A percentile compares a stretch with the other conserved stretches of the same genome.
phyloP scores from a whole-genome alignment of 2,888 invertebrate species.

The Julus scanicus region DNA sequence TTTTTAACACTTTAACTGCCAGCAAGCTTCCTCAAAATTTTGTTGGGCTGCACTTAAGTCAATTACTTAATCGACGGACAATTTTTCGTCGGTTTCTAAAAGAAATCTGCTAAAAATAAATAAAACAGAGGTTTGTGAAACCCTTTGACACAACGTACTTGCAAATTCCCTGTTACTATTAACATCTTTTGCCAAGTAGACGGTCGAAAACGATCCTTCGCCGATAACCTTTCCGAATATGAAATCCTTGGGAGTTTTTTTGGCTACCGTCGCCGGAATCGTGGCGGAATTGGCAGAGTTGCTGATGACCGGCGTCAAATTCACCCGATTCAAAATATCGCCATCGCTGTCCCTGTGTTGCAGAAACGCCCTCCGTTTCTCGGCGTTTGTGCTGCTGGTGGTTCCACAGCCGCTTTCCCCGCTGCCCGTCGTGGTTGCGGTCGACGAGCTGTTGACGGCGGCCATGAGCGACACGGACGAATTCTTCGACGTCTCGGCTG shows the following conservation, averaged over 20 bases:
- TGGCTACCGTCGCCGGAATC: slow-evolving; percentile 63
- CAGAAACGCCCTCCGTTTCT: slow-evolving; percentile 12
- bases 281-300: not conserved
- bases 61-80: too few species aligned
- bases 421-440: not conserved
- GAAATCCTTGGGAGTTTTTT: slow-evolving; percentile 86
- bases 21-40: too few species aligned
- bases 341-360: not conserved
- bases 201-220: slow-evolving; percentile 97
- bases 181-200: slow-evolving; percentile 63
- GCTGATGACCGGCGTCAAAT: not conserved
- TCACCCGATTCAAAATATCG: not conserved
- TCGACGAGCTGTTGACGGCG: not conserved
- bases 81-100: too few species aligned
- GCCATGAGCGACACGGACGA: not conserved
- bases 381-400: not conserved
- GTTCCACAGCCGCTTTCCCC: not conserved
- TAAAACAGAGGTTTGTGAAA: too few species aligned
- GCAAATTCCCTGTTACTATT: slow-evolving; percentile 53
- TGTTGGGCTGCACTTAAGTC: too few species aligned
- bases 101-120: too few species aligned
- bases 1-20: too few species aligned
- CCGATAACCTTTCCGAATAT: slow-evolving; percentile 95
- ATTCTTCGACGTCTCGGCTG: not conserved
- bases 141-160: slow-evolving; percentile 47